These are phyloP conservation scores for Cataglyphis hispanica DNA, from an alignment of 1,140 invertebrate species.

Conservation along the genomic window DNA sequence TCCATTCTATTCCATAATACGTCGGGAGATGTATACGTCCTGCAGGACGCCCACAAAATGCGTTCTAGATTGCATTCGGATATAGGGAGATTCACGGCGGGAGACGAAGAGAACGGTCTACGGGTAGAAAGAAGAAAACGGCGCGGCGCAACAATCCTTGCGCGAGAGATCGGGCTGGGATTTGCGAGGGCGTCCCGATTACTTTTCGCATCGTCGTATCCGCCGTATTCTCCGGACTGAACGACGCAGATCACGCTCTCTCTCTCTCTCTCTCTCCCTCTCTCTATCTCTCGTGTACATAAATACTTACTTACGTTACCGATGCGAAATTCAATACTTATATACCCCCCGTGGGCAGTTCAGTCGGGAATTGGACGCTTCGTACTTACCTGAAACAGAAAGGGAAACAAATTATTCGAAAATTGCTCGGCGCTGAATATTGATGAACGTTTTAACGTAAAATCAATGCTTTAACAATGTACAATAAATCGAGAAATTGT, in stretches of 20 bases:
- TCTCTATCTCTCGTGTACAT: slow-evolving; percentile 27
- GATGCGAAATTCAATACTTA: slow-evolving; percentile 58
- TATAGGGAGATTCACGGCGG: slow-evolving; percentile 78
- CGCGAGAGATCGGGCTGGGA: slow-evolving; percentile 82
- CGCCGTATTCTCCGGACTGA: slow-evolving; percentile 65
- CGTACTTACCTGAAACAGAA: slow-evolving; percentile 81
- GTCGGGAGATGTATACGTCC: slow-evolving; percentile 82
- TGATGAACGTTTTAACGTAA: slow-evolving; percentile 10
- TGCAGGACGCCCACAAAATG: slow-evolving; percentile 83
- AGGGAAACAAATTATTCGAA: slow-evolving; percentile 69
- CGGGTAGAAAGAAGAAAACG: slow-evolving; percentile 24
- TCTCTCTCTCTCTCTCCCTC: background rate
- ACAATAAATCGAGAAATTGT: slow-evolving; percentile 34
- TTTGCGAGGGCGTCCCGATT: slow-evolving; percentile 80
- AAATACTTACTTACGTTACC: slow-evolving; percentile 32
- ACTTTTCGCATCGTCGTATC: slow-evolving; percentile 78
- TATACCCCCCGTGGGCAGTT: slow-evolving; percentile 9
- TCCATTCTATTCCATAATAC: slow-evolving; percentile 86
- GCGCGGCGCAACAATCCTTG: slow-evolving; percentile 67
- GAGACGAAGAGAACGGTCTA: background rate
- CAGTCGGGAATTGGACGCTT: slow-evolving; percentile 54
- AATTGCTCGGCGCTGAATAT: slow-evolving; percentile 23
- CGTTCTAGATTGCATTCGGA: slow-evolving; percentile 84
- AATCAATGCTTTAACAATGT: background rate
- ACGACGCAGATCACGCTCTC: slow-evolving; percentile 33